Base-by-base conservation (phyloP, 2,113 vertebrate genomes). In the Anser cygnoides region DNA sequence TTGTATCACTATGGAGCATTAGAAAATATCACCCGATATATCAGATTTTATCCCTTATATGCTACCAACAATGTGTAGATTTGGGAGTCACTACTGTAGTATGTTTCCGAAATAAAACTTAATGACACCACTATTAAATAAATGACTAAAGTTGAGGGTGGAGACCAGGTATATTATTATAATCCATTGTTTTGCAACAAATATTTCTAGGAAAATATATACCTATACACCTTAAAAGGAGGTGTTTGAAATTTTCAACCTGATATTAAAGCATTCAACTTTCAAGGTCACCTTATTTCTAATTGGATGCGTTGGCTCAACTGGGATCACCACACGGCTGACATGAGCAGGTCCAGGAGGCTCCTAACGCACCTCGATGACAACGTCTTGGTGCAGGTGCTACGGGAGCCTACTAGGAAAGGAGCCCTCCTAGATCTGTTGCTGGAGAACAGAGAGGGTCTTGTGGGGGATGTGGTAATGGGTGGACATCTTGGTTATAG, bases 221-320 rank as follows among this genome's bases (percentile, higher is more conserved):
- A 46, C 20, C 20, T 46, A 21, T 9, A 46, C 46, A 49, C 46
- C 46, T 20, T 49, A 49, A 11, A 49, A 49, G 46, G 46, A 49
- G 21, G 46, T 49, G 46, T 50, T 50, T 50, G 49, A 50, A 23
- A 22, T 50, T 50, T 52, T 52, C 23, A 52, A 61, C 43, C 59
- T 80, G 80, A 26, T 83, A 54, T 37, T 59, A 44, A 91, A 86
- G 23, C 37, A 86, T 55, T 39, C 59, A 68, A 55, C 82, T 80
- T 86, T 79, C 75, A 67, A 52, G 79, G 67, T 86, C 68, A 85
- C 61, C 89, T 86, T 74, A 67, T 91, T 86, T 86, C 55, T 79
- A 86, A 44, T 59, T 68, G 49, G n/a, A 68, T 54, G 86, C 39
- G 66, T 80, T 68, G 61, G 49, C 46, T 49, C 46, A 49, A 49